phyloP scores from a whole-genome alignment of 2,888 invertebrate species.

The Aproaerema taeniolella region DNA sequence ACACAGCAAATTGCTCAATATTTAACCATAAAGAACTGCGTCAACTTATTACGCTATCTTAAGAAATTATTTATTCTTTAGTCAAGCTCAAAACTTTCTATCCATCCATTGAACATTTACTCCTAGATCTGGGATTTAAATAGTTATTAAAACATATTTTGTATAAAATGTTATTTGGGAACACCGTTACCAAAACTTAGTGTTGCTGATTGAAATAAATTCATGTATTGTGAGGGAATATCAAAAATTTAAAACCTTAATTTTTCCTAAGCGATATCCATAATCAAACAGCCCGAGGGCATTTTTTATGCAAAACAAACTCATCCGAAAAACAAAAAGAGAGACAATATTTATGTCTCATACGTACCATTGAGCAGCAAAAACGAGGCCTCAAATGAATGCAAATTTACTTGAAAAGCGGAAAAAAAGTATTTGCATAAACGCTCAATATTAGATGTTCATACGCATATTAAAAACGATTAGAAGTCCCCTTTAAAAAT shows the following conservation, averaged over 20 bases:
- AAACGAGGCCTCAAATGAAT: slow-evolving; percentile 45
- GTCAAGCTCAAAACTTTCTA: too few relatives aligned
- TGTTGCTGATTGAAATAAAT: too few relatives aligned
- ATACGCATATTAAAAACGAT: slow-evolving; percentile 41
- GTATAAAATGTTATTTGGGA: too few relatives aligned
- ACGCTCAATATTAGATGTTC: slow-evolving; percentile 40
- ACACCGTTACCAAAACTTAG: too few relatives aligned
- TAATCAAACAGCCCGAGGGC: slow-evolving; percentile 31
- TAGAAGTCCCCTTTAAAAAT: slow-evolving; percentile 22
- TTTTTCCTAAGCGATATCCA: slow-evolving; percentile 33
- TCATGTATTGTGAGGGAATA: slow-evolving; percentile 2
- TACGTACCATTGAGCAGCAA: slow-evolving; percentile 47
- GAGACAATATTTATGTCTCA: slow-evolving; percentile 46
- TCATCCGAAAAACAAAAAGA: slow-evolving; percentile 33
- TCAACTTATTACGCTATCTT: too few relatives aligned
- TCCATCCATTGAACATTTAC: too few relatives aligned
- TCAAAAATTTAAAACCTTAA: slow-evolving; percentile 30
- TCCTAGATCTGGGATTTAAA: too few relatives aligned
- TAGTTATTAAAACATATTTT: too few relatives aligned
- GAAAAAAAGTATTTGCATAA: slow-evolving; percentile 46
- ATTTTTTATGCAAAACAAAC: slow-evolving; percentile 38
- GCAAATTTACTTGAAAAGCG: slow-evolving; percentile 36
- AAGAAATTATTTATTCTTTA: too few relatives aligned
- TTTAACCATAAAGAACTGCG: too few relatives aligned
- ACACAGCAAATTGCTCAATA: too few relatives aligned